Conservation (phyloP, 2,797 vertebrate genomes). For the Liparis tanakae region DNA sequence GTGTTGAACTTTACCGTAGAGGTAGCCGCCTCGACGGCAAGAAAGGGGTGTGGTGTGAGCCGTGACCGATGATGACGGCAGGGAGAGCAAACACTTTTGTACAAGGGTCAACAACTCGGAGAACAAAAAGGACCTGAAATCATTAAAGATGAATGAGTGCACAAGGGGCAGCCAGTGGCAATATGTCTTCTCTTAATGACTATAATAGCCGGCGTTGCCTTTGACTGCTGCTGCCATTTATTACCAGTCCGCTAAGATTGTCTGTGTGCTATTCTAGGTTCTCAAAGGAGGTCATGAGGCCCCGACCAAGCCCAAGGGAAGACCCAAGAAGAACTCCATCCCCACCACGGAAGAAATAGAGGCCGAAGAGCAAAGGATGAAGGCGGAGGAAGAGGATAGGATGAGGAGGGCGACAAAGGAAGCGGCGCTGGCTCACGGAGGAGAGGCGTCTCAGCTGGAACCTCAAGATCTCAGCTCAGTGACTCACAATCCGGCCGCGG, state of each 20-base stretch:
- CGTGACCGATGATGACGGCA: constrained; percentile 67
- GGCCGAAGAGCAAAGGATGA: constrained; percentile 90
- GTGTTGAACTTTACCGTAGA: neutral
- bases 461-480: constrained; percentile 77
- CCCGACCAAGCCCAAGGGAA: constrained; percentile 97
- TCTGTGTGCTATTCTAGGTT: constrained; percentile 84
- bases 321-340: constrained; percentile 99
- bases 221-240: constrained; percentile 76
- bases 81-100: constrained; percentile 68
- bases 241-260: constrained; percentile 63
- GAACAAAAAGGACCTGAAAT: constrained; percentile 70
- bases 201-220: constrained; percentile 79
- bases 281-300: constrained; percentile 98
- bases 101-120: constrained; percentile 69
- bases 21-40: constrained; percentile 17
- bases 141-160: constrained; percentile 80
- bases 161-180: constrained; percentile 65
- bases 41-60: constrained; percentile 35
- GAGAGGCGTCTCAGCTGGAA: constrained; percentile 62
- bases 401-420: constrained; percentile 45
- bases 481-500: constrained; percentile 23
- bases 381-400: constrained; percentile 77
- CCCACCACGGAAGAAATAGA: constrained; percentile 97
- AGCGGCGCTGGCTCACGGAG: neutral
- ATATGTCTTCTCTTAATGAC: constrained; percentile 85